Percentiles rank a stretch among this genome's conserved stretches.
These are phyloP conservation scores for Pantala flavescens DNA, from an alignment of 1,140 invertebrate species.

Conservation along the genomic window DNA sequence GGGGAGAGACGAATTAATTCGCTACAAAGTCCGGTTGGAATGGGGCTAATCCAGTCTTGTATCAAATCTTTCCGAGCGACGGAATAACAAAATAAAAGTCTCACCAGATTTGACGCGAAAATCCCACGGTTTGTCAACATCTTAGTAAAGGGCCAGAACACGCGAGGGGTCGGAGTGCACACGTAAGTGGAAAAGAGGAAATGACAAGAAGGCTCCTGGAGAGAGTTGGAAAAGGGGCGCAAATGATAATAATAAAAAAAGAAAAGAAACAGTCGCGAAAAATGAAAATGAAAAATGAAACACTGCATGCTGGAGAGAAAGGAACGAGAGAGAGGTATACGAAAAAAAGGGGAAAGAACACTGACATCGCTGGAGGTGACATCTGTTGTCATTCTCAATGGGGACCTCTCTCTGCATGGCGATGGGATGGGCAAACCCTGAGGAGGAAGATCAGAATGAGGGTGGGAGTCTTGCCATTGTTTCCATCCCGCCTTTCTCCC, in stretches of 20 bases:
- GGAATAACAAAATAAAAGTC: too few species aligned
- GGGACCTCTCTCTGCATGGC: not conserved
- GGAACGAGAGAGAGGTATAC: not conserved
- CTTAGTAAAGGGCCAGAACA: too few species aligned
- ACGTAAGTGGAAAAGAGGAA: not conserved
- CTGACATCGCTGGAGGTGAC: constrained; percentile 6
- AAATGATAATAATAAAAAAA: not conserved
- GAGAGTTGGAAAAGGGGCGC: not conserved
- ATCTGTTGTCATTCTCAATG: constrained; percentile 5
- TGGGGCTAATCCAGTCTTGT: too few species aligned
- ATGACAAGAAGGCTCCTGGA: not conserved
- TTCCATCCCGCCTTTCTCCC: not conserved
- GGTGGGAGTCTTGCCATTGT: not conserved
- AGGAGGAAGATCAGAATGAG: not conserved
- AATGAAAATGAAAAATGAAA: constrained; percentile 11
- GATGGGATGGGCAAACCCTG: not conserved
- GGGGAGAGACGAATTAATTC: too few species aligned
- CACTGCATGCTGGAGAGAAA: constrained; percentile 4
- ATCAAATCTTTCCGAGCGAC: too few species aligned
- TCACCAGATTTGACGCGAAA: too few species aligned
- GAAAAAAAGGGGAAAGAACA: not conserved
- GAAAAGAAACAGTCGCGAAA: not conserved
- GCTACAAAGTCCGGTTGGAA: too few species aligned
- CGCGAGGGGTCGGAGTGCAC: too few species aligned
- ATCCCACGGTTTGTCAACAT: too few species aligned